These are phyloP conservation scores for Turnix velox DNA, from an alignment of 2,113 vertebrate species.

Conservation along the genomic window DNA sequence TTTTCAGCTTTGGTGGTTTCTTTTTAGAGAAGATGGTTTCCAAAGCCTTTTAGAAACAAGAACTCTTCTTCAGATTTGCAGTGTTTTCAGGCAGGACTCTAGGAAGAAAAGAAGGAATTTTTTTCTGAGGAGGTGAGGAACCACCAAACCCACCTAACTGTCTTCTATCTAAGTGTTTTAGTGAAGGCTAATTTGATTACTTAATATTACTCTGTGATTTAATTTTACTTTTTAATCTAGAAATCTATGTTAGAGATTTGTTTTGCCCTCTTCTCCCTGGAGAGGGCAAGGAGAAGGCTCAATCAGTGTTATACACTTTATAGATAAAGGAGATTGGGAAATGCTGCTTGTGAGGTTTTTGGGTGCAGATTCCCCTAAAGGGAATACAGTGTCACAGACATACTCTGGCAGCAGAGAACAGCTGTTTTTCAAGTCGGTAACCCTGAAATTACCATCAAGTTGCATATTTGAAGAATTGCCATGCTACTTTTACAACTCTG, in stretches of 20 bases:
- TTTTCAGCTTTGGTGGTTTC: not conserved
- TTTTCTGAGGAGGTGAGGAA: not conserved
- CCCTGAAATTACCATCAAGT: not conserved
- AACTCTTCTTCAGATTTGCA: not conserved
- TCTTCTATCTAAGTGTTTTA: not conserved
- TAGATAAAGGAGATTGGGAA: not conserved
- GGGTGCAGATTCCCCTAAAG: not conserved
- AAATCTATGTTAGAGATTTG: not conserved
- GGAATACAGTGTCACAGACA: not conserved
- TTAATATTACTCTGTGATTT: not conserved
- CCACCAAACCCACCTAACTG: not conserved
- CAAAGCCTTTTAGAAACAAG: not conserved
- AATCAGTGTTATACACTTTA: not conserved
- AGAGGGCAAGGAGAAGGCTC: not conserved
- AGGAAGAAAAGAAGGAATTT: not conserved
- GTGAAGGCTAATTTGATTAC: not conserved
- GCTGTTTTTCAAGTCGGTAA: not conserved
- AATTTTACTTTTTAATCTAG: not conserved
- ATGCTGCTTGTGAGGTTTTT: not conserved
- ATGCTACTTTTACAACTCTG: not conserved
- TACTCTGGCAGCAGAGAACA: fast-evolving
- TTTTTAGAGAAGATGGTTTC: not conserved
- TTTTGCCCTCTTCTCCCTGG: not conserved
- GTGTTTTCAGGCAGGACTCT: not conserved
- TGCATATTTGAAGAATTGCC: not conserved